Conservation (phyloP, 2,113 vertebrate genomes). For the Hiodon alosoides region DNA sequence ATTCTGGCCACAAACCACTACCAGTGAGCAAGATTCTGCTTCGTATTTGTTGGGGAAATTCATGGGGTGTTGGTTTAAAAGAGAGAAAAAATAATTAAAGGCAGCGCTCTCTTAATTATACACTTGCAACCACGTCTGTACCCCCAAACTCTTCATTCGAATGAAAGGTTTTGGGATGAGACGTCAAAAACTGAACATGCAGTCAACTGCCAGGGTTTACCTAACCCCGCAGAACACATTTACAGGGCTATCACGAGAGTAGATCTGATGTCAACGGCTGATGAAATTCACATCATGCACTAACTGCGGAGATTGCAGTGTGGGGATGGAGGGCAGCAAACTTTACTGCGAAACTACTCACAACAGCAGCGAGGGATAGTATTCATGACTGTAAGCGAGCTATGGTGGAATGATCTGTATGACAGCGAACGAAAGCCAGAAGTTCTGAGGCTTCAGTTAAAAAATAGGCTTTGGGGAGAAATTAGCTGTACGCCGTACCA, state of each 20-base stretch:
- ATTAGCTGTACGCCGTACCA: conserved; percentile 27
- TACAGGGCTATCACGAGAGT: conserved; percentile 32
- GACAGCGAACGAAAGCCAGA: conserved; percentile 35
- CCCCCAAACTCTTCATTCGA: conserved; percentile 43
- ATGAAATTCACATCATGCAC: neutral
- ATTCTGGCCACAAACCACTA: conserved; percentile 46
- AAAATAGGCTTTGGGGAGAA: conserved; percentile 41
- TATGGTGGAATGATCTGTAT: conserved; percentile 16
- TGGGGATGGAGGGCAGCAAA: conserved; percentile 1
- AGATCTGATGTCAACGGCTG: neutral
- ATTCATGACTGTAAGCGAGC: conserved; percentile 43
- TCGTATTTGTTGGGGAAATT: conserved; percentile 44
- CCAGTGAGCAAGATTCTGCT: conserved; percentile 43
- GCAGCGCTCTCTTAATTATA: conserved; percentile 52
- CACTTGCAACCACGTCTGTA: conserved; percentile 41
- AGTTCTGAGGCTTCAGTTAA: conserved; percentile 35
- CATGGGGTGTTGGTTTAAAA: conserved; percentile 48
- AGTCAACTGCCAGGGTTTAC: conserved; percentile 15
- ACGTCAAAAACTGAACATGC: conserved; percentile 15
- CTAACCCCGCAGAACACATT: conserved; percentile 36
- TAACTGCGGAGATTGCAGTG: neutral
- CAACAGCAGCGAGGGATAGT: conserved; percentile 26
- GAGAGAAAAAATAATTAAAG: conserved; percentile 55
- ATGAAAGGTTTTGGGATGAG: conserved; percentile 47
- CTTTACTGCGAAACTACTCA: conserved; percentile 32